Base-by-base conservation (phyloP, 2,888 invertebrate genomes). In the Aphodius granarius region DNA sequence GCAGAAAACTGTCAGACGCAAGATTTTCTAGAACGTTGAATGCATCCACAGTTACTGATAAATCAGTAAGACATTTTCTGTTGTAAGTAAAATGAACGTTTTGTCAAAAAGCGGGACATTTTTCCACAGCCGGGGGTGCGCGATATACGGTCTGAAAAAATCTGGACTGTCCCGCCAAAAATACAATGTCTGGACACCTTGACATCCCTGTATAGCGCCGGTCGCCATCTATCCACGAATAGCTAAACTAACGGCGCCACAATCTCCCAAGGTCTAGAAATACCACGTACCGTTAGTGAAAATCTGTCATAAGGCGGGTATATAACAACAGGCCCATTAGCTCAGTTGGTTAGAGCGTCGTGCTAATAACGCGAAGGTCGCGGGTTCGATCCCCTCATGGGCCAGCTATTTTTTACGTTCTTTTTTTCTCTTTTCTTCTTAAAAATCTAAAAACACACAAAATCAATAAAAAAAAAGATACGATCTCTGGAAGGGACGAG, bases 341-440 rank as follows among this genome's bases (percentile, higher is more conserved):
- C 91, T 91, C 91, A 91, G 91, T 91, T 91, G 91, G 91, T 91
- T 91, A 91, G 91, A 91, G 91, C 91, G 91, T 91, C 91, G 91
- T 91, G 91, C 91, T 91, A 91, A 91, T 91, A 91, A 91, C 91
- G 91, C 91, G 91, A 91, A 91, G 91, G 91, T 91, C 91, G 91
- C 89, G 91, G 91, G 91, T 91, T 91, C 91, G 91, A 91, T 91
- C 91, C 91, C 91, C 91, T 89, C 91, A 91, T 91, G 91, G 91
- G 91, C 91, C 91, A 91, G 17, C 43, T 63, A 5, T 73, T 74
- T 73, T 76, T 65, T 71, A 66, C 20, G n/a, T n/a, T 13, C 17
- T 66, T 66, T 66, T 66, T 66, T 66, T 3, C 3, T 64, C 64
- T 66, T 19, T 19, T 66, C 13, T 19, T 66, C 13, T 3, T 3